Conservation (phyloP, 1,140 invertebrate genomes). For the Cotesia typhae region DNA sequence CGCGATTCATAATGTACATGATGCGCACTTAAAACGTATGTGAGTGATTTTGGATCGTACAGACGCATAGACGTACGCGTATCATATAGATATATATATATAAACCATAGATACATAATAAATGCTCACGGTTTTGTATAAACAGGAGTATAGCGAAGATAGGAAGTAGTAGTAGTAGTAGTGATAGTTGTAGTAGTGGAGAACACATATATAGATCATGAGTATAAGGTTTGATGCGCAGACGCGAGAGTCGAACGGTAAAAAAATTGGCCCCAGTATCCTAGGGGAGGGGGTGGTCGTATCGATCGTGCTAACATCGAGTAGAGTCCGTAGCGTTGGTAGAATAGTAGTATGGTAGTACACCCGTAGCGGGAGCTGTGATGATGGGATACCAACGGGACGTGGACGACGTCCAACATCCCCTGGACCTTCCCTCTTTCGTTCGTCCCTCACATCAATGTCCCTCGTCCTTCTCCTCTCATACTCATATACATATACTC, state of each 20-base stretch:
- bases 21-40: conserved; percentile 30
- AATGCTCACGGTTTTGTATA: conserved; percentile 38
- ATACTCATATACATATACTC: no score
- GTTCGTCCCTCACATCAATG: conserved; percentile 15
- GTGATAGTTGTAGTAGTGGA: conserved; percentile 8
- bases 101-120: conserved; percentile 40
- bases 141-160: conserved; percentile 39
- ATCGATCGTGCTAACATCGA: conserved; percentile 62
- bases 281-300: conserved; percentile 48
- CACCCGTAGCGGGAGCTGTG: conserved; percentile 36
- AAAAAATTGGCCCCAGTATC: conserved; percentile 60
- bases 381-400: conserved; percentile 35
- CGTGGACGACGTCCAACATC: conserved; percentile 40
- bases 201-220: conserved; percentile 24
- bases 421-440: conserved; percentile 26
- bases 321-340: conserved; percentile 44
- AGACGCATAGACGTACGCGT: not conserved
- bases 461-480: not conserved
- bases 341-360: conserved; percentile 29
- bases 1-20: conserved; percentile 6
- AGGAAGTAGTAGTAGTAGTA: conserved; percentile 14
- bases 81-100: conserved; percentile 4
- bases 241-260: conserved; percentile 55
- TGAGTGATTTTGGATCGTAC: conserved; percentile 12
- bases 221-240: conserved; percentile 47